Percentiles rank a stretch among this genome's conserved stretches.
phyloP scores from a whole-genome alignment of 2,888 invertebrate species.

The Spisula subtruncata region DNA sequence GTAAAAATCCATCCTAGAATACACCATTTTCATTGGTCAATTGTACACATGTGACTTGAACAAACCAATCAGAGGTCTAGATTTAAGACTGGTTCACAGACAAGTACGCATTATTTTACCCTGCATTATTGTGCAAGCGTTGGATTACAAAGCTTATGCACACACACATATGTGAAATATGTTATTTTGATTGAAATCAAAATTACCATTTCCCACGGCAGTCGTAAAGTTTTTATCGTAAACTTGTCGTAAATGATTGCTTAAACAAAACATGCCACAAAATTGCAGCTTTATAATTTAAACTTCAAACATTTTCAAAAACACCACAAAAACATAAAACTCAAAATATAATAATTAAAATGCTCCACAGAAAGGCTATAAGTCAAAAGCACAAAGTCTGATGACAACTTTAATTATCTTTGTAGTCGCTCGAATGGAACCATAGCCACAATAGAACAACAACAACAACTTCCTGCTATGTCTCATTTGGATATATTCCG shows the following conservation, averaged over 20 bases:
- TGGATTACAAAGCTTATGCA: neutral
- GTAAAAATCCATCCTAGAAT: no score
- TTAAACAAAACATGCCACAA: neutral
- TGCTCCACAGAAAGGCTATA: no score
- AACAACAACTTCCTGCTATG: no score
- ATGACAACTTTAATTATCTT: no score
- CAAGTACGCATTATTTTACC: neutral
- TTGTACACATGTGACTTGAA: no score
- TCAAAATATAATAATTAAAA: neutral
- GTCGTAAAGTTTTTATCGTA: neutral
- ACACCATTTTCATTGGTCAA: no score
- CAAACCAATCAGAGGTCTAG: no score
- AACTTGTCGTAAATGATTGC: neutral
- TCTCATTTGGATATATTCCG: no score
- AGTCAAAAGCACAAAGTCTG: no score
- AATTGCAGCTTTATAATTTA: neutral
- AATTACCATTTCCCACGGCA: neutral
- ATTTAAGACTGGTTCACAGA: neutral
- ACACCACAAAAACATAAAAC: neutral
- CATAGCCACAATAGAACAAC: no score
- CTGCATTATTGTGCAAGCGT: neutral
- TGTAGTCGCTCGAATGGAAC: no score
- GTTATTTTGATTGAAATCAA: neutral
- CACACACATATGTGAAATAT: neutral
- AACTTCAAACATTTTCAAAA: neutral